phyloP scores from a whole-genome alignment of 2,797 vertebrate genomes.

The Xerus rutilus region DNA sequence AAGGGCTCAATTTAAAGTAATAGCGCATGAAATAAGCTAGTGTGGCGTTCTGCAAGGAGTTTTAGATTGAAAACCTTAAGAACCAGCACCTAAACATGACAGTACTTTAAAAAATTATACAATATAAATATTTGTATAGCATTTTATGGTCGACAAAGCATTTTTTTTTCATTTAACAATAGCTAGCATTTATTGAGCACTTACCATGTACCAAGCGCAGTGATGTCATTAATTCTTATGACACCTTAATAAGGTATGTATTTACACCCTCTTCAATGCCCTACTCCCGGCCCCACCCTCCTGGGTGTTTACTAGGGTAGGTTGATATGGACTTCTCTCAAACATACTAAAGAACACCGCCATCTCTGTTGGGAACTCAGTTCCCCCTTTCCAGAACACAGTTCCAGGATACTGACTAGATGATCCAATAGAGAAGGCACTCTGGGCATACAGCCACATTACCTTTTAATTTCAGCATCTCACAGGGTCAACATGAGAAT shows the following conservation, averaged over 20 bases:
- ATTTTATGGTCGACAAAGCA: conserved; percentile 49
- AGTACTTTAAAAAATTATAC: conserved; percentile 54
- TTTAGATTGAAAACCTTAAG: conserved; percentile 39
- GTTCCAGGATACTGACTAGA: neutral
- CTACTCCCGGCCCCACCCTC: neutral
- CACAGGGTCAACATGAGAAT: neutral
- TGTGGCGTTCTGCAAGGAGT: conserved; percentile 56
- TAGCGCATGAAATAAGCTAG: conserved; percentile 71
- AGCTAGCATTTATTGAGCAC: conserved; percentile 53
- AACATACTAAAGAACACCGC: neutral
- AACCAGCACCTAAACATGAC: conserved; percentile 40
- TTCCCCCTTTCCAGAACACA: neutral
- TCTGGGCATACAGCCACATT: neutral
- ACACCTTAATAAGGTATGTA: neutral
- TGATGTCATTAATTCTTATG: conserved; percentile 24
- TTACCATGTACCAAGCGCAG: neutral
- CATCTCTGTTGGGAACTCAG: fast-evolving
- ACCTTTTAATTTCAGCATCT: conserved; percentile 37
- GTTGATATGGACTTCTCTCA: neutral
- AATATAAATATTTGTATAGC: conserved; percentile 65
- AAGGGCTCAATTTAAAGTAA: conserved; percentile 76
- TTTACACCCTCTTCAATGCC: neutral
- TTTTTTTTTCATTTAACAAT: neutral
- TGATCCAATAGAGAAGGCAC: neutral
- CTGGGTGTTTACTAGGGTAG: neutral